Percentiles rank a stretch among this genome's conserved stretches.
These are phyloP conservation scores for Chloropsis hardwickii DNA, from an alignment of 2,113 vertebrate species.

Conservation along the genomic window DNA sequence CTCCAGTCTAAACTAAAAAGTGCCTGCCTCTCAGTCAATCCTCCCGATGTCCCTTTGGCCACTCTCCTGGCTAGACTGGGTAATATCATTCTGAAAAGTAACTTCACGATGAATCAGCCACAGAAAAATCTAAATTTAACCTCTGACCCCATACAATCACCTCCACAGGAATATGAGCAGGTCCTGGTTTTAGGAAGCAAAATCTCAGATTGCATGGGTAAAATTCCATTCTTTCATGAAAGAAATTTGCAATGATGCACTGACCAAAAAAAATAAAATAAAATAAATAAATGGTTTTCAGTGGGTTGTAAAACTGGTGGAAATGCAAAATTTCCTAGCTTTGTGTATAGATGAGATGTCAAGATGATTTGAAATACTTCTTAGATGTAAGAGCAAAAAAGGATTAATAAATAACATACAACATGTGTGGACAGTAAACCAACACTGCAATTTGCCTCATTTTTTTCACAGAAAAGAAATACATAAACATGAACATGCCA, in stretches of 20 bases:
- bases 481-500: constrained; percentile 42
- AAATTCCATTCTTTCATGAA: constrained; percentile 1
- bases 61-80: background rate
- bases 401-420: constrained; percentile 45
- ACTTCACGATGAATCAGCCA: background rate
- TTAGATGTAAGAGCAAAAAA: constrained; percentile 13
- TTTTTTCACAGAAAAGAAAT: constrained; percentile 23
- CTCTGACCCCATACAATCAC: background rate
- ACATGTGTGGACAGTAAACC: constrained; percentile 23
- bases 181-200: background rate
- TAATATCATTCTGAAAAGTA: background rate
- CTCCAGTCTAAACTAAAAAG: background rate
- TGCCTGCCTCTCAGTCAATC: background rate
- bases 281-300: background rate
- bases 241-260: background rate
- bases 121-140: background rate
- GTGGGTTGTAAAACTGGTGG: constrained; percentile 21
- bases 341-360: constrained; percentile 47
- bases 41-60: background rate
- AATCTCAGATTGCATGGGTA: background rate
- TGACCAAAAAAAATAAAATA: background rate
- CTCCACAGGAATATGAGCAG: background rate
- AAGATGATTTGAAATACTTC: constrained; percentile 43
- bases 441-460: background rate
- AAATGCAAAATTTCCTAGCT: constrained; percentile 41